These are phyloP conservation scores for Formicarius rufipectus DNA, from an alignment of 2,113 vertebrate species.

Conservation along the genomic window DNA sequence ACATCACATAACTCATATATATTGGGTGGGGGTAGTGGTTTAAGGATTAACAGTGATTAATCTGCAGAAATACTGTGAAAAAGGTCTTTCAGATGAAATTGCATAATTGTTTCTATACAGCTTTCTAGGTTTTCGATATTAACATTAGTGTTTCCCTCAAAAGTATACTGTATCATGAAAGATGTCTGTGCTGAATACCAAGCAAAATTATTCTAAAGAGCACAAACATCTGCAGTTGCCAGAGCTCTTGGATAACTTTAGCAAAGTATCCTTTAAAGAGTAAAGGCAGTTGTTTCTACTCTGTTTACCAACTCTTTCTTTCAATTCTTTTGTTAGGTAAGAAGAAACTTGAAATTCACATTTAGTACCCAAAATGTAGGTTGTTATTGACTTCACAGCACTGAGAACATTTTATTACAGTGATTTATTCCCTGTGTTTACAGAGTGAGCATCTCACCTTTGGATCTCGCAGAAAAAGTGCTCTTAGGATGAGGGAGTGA, in stretches of 20 bases:
- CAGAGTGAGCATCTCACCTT: slow-evolving; percentile 80
- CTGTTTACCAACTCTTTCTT: neutral
- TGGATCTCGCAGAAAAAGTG: slow-evolving; percentile 95
- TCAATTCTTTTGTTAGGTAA: neutral
- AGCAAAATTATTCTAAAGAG: neutral
- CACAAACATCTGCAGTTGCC: neutral
- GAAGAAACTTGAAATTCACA: neutral
- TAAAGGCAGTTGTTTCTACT: neutral
- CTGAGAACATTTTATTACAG: neutral
- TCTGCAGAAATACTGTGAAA: neutral
- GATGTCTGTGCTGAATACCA: neutral
- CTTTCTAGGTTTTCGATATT: neutral
- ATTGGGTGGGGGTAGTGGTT: neutral
- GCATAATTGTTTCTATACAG: neutral
- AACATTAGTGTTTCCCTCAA: neutral
- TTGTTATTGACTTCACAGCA: neutral
- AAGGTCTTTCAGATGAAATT: neutral
- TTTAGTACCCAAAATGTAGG: neutral
- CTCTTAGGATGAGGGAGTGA: slow-evolving; percentile 92
- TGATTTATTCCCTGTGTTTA: neutral
- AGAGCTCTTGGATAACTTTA: neutral
- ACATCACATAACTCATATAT: neutral
- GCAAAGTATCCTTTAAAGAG: neutral
- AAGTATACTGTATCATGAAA: neutral
- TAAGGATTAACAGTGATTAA: slow-evolving; percentile 9